A percentile compares a stretch with the other conserved stretches of the same genome.
phyloP scores from a whole-genome alignment of 2,113 vertebrate species.

The Protobothrops mucrosquamatus region DNA sequence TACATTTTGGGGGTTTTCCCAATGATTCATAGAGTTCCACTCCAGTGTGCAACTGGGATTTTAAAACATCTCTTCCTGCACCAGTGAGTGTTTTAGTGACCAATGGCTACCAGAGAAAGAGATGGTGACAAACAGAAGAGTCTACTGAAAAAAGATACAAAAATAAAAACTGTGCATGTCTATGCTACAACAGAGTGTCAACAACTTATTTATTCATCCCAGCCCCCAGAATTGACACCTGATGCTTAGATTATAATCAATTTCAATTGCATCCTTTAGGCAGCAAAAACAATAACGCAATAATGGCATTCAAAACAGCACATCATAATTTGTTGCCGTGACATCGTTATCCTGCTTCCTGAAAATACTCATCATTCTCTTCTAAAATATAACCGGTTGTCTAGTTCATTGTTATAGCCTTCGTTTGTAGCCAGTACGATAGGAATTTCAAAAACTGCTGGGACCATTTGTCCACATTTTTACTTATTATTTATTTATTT shows the following conservation, averaged over 20 bases:
- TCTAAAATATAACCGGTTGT: background rate
- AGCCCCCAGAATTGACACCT: background rate
- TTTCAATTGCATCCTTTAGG: background rate
- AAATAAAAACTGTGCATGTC: background rate
- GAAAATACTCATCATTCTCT: background rate
- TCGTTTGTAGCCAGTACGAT: background rate
- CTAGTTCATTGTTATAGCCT: background rate
- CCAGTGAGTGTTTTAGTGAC: background rate
- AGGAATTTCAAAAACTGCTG: background rate
- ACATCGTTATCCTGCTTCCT: background rate
- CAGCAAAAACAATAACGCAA: background rate
- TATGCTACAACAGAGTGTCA: background rate
- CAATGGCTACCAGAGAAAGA: background rate
- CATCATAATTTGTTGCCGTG: background rate
- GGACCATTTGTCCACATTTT: background rate
- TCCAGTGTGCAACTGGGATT: background rate
- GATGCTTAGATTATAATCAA: background rate
- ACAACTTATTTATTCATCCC: background rate
- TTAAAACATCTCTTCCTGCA: background rate
- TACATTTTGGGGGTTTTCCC: background rate
- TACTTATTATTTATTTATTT: background rate
- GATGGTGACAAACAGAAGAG: background rate
- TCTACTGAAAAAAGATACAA: background rate
- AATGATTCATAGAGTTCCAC: background rate
- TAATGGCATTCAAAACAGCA: background rate